phyloP scores from a whole-genome alignment of 2,888 invertebrate species.

The Calliopum simillimum region DNA sequence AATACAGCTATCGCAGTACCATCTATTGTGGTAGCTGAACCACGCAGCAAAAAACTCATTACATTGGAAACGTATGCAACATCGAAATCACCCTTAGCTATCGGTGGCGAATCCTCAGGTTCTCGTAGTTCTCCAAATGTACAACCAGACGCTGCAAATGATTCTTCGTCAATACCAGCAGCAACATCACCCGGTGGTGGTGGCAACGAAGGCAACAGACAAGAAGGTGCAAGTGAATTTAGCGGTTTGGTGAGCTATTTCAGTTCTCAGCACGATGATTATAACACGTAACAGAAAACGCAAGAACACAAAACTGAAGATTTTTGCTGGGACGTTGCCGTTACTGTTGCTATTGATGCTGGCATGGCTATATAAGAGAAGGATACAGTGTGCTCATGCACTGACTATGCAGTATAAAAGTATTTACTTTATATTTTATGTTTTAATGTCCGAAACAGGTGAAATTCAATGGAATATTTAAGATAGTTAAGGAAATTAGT shows the following conservation, averaged over 20 bases:
- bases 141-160: constrained; percentile 50
- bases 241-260: constrained; percentile 93
- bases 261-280: constrained; percentile 90
- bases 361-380: background rate
- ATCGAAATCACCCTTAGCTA: constrained; percentile 56
- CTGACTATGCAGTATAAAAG: background rate
- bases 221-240: constrained; percentile 74
- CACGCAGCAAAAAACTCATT: constrained; percentile 60
- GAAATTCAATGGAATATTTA: background rate
- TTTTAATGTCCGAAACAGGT: constrained; percentile 19
- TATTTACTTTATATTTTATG: constrained; percentile 24
- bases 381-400: background rate
- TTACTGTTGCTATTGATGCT: no score
- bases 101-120: constrained; percentile 53
- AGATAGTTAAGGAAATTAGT: constrained; percentile 15
- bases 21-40: constrained; percentile 35
- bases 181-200: constrained; percentile 54
- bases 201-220: constrained; percentile 44
- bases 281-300: constrained; percentile 76
- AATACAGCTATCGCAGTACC: constrained; percentile 20
- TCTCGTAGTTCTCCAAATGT: constrained; percentile 57
- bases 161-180: constrained; percentile 58
- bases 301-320: constrained; percentile 50
- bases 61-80: constrained; percentile 62
- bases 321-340: background rate